Evolutionary conservation across 2,113 vertebrate genomes (phyloP), one percentile per base, ranked within the genome.

Genomic region (Cynopterus brachyotis): DNA sequence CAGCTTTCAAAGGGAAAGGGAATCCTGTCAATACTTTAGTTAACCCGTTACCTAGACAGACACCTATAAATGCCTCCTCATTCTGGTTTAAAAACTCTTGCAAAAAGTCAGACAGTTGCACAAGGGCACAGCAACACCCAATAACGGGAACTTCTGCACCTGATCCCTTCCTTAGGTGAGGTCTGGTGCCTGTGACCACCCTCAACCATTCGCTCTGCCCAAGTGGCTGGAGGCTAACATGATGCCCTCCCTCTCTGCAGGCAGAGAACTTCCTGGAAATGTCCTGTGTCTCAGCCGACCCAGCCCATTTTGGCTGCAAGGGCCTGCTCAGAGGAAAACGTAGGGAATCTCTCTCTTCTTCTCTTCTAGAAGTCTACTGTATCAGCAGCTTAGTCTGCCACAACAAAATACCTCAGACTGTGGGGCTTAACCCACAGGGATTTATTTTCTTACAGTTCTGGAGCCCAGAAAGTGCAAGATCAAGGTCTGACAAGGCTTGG

Each of bases 1-100:
- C 55, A 76, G 35, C 22, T 90, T 96, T 96, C 50, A 37, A 92
- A 57, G 3, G 26, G n/a, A 79, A 93, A 81, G 32, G 30, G 79
- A 73, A 76, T 82, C 30, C 45, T 64, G 50, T 70, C 57, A n/a
- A 9, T 32, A 42, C 6, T 59, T 64, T 57, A 20, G 35, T 37
- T 66, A 70, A 45, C 22, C 2, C 57, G 0, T 57, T 45, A 83
- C 24, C 28, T 53, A 69, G 20, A 91, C 24, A 13, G 35, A 26
- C 12, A 47, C 8, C 40, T 73, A 16, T 28, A 22, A 62, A 26
- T 35, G 37, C 3, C 37, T 17, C 9, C 79, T 55, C 32, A 32
- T 9, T 82, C 42, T 64, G 79, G 67, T 37, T n/a, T 50, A 53
- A 90, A 60, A 87, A 35, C 22, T 28, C 70, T 55, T 64, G 11